phyloP scores from a whole-genome alignment of 2,797 vertebrate genomes.

The Meda fulgida region DNA sequence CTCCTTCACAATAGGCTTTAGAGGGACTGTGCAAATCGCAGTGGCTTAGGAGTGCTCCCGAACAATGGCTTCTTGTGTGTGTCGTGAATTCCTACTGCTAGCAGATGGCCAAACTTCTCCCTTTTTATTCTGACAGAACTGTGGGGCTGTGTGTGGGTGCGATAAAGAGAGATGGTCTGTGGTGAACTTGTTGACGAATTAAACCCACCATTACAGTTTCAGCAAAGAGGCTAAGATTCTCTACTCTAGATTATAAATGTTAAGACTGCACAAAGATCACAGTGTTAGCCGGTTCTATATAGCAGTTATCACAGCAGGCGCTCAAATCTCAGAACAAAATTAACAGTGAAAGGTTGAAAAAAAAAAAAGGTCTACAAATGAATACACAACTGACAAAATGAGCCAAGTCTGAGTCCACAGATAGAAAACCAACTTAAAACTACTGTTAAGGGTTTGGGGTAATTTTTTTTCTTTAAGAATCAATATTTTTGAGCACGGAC shows the following conservation, averaged over 20 bases:
- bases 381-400: neutral
- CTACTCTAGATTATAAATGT: neutral
- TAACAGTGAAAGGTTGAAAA: neutral
- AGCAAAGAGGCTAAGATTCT: slow-evolving; percentile 17
- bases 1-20: slow-evolving; percentile 45
- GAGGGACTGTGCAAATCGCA: slow-evolving; percentile 43
- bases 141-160: slow-evolving; percentile 7
- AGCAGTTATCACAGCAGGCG: neutral
- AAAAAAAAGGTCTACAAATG: neutral
- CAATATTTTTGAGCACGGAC: neutral
- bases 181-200: slow-evolving; percentile 36
- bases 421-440: neutral
- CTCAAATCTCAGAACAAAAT: neutral
- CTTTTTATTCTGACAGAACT: slow-evolving; percentile 37
- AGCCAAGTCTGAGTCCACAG: neutral
- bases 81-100: slow-evolving; percentile 42
- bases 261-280: slow-evolving; percentile 24
- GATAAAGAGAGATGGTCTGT: slow-evolving; percentile 12
- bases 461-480: neutral
- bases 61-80: slow-evolving; percentile 43
- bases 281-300: neutral
- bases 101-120: slow-evolving; percentile 42
- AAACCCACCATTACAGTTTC: slow-evolving; percentile 21
- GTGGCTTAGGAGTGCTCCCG: slow-evolving; percentile 44
- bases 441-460: neutral